phyloP scores from a whole-genome alignment of 2,888 invertebrate genomes.

The Nomada flava region DNA sequence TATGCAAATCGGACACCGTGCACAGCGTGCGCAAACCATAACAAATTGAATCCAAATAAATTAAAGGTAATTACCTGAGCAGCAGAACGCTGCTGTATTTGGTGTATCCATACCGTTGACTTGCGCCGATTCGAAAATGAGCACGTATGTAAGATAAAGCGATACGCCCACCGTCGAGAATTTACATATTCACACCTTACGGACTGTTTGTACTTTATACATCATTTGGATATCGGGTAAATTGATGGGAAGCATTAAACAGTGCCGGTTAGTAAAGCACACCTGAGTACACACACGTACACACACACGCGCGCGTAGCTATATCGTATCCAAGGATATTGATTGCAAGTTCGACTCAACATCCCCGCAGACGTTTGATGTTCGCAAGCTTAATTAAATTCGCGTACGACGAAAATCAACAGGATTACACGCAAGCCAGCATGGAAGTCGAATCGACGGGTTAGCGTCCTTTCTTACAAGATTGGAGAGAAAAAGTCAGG shows the following conservation, averaged over 20 bases:
- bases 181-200: background rate
- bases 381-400: constrained; percentile 8
- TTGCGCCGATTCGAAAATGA: background rate
- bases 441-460: too few relatives aligned
- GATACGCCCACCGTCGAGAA: background rate
- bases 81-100: constrained; percentile 5
- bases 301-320: background rate
- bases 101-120: constrained; percentile 2
- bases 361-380: background rate
- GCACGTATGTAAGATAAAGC: background rate
- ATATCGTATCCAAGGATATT: background rate
- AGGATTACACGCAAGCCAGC: background rate
- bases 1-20: background rate
- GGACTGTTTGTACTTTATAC: constrained; percentile 1
- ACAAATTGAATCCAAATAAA: constrained; percentile 22
- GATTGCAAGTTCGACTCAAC: background rate
- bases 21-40: background rate
- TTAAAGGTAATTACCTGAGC: constrained; percentile 14
- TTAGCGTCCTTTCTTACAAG: too few relatives aligned
- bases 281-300: background rate
- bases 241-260: constrained; percentile 13
- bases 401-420: background rate
- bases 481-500: too few relatives aligned
- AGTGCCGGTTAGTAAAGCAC: constrained; percentile 4
- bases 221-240: background rate